Evolutionary conservation across 2,888 invertebrate genomes (phyloP), one percentile per base, ranked within the genome.

Genomic region (Agonum fuliginosum): DNA sequence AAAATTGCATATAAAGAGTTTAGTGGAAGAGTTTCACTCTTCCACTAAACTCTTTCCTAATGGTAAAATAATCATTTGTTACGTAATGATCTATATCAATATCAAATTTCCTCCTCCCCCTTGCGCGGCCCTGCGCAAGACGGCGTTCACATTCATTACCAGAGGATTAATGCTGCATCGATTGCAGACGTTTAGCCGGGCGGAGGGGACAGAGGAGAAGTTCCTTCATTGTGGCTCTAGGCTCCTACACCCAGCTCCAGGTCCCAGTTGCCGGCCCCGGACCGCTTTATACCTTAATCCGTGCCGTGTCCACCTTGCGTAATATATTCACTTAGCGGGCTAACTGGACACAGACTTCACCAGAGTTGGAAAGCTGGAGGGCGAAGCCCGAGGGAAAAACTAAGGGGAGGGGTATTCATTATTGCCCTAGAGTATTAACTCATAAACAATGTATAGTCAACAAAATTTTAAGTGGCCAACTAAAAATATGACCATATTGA

Each of bases 151-250:
- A 75, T 75, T 75, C 75, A 75, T 75, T 75, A 75, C 67, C 34
- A 8, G 14, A 75, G 75, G 75, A 75, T 75, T 75, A 75, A 75
- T 75, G 75, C 75, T 48, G 75, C 75, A 75, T 75, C 75, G 75
- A 75, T 75, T 75, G 67, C 67, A 75, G 75, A 75, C 75, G 65
- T 75, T 34, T 48, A 19, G 75, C 34, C 34, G 65, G 46, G 43
- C 14, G n/a, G 37, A 1, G 27, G 48, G 51, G 65, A 4, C 14
- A 27, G 58, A 30, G 34, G 58, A 3, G 62, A 4, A 8, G 62
- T 62, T 62, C 51, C 73, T 73, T 73, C 73, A 30, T 34, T 46
- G 24, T 46, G 46, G 65, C 14, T 20, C 30, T 17, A 8, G 24
- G 30, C 30, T 30, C 8, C 30, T 5, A 30, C 14, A 27, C 58